Evolutionary conservation across 2,797 vertebrate genomes (phyloP), one percentile per base, ranked within the genome.

Genomic region (Taenioides sp.): DNA sequence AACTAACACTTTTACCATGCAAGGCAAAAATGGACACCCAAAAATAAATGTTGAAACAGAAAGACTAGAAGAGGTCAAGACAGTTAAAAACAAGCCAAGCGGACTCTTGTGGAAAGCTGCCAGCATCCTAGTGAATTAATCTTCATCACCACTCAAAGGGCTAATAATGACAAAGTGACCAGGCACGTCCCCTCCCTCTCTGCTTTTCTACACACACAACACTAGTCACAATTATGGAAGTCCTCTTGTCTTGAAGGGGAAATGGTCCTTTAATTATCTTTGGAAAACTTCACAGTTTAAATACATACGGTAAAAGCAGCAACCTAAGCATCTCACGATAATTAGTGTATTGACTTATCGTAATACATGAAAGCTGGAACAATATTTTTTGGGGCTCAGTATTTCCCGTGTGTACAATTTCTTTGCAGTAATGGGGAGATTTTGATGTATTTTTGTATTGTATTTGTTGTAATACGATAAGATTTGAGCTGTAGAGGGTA

Each of bases 131-230:
- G 83, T 88, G 83, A 78, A 84, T 85, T 83, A 86, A 87, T 90
- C 83, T 87, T 90, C 79, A 89, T 83, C 79, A 78, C 71, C 77
- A 79, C 80, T 87, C 76, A 77, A 70, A 83, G 71, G 72, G 79
- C 82, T 89, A 91, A 93, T 89, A 88, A 92, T 89, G 90, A 92
- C 86, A 87, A 88, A 92, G 84, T 89, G 86, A 85, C 81, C 80
- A 81, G 78, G 65, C 77, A 25, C 78, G 76, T 85, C 70, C 65
- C 69, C 68, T 79, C 72, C 73, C 25, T n/a, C 7, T 67, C 69
- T 10, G 22, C 71, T 83, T 87, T 76, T 83, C 84, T 86, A 82
- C 83, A 79, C 47, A 31, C 78, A 76, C 71, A 86, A 78, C 74
- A 40, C 52, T 85, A 70, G 76, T 74, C 80, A 80, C 83, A 82